These are phyloP conservation scores for Coelinius sp. DNA, from an alignment of 2,888 invertebrate species.

Conservation along the genomic window DNA sequence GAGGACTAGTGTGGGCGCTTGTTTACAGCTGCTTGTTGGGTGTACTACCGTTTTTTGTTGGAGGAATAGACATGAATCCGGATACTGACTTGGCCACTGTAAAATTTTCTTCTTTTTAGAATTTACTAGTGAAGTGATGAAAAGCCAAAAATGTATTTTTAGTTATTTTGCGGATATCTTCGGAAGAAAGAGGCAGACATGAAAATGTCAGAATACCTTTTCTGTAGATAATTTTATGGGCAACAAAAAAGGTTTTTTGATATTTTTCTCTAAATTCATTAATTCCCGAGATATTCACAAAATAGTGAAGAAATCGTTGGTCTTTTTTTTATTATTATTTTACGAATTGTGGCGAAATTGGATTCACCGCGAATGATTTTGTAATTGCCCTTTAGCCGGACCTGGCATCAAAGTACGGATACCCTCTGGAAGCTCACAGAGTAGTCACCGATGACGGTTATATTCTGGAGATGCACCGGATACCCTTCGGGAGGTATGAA, in stretches of 20 bases:
- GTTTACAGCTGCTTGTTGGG: background rate
- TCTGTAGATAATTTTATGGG: too few species aligned
- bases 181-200: too few species aligned
- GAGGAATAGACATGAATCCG: constrained; percentile 53
- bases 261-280: too few species aligned
- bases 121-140: background rate
- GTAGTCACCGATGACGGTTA: constrained; percentile 72
- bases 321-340: background rate
- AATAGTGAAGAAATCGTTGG: too few species aligned
- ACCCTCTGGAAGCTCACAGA: constrained; percentile 70
- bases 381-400: constrained; percentile 56
- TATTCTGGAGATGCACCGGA: constrained; percentile 71
- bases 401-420: constrained; percentile 70
- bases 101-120: constrained; percentile 45
- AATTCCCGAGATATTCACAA: too few species aligned
- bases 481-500: constrained; percentile 67
- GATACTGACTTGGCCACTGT: constrained; percentile 59
- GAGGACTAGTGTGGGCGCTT: constrained; percentile 4
- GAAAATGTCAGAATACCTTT: too few species aligned
- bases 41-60: background rate
- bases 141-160: too few species aligned
- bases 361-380: too few species aligned
- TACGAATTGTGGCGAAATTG: background rate
- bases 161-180: too few species aligned
- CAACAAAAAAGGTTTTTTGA: too few species aligned